These are phyloP conservation scores for Fabriciana adippe DNA, from an alignment of 2,888 invertebrate genomes.

Conservation along the genomic window DNA sequence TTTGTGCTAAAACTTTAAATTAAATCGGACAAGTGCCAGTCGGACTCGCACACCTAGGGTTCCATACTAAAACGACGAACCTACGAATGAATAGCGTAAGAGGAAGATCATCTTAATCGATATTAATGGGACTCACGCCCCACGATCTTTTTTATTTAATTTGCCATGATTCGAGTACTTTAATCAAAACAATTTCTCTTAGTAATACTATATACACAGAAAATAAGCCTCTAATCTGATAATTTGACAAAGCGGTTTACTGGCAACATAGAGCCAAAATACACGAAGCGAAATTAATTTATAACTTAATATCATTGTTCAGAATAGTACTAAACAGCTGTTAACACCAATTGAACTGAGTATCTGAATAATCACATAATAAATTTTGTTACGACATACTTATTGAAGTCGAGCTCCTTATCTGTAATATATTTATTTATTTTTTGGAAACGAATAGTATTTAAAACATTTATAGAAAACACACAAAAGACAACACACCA, in stretches of 20 bases:
- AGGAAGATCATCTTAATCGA: too few relatives aligned
- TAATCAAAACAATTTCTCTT: too few relatives aligned
- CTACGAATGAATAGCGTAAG: too few relatives aligned
- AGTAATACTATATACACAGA: too few relatives aligned
- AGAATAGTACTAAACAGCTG: constrained; percentile 17
- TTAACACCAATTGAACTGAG: constrained; percentile 21
- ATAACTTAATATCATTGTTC: constrained; percentile 22
- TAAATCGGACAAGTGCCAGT: too few relatives aligned
- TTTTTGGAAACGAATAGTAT: neutral
- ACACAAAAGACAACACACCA: too few relatives aligned
- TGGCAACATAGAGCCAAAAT: constrained; percentile 15
- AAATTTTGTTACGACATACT: constrained; percentile 19
- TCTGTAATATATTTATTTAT: neutral
- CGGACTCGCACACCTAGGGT: too few relatives aligned
- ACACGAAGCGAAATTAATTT: constrained; percentile 21
- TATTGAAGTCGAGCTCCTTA: neutral
- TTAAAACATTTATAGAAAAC: neutral
- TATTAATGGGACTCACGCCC: too few relatives aligned
- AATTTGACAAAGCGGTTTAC: constrained; percentile 9
- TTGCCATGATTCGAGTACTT: too few relatives aligned
- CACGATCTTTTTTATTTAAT: too few relatives aligned
- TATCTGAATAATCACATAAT: constrained; percentile 14
- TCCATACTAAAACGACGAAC: too few relatives aligned
- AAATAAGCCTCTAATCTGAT: neutral
- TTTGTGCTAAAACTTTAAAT: too few relatives aligned